phyloP scores from a whole-genome alignment of 2,113 vertebrate genomes.

The Paraplagusia blochii region DNA sequence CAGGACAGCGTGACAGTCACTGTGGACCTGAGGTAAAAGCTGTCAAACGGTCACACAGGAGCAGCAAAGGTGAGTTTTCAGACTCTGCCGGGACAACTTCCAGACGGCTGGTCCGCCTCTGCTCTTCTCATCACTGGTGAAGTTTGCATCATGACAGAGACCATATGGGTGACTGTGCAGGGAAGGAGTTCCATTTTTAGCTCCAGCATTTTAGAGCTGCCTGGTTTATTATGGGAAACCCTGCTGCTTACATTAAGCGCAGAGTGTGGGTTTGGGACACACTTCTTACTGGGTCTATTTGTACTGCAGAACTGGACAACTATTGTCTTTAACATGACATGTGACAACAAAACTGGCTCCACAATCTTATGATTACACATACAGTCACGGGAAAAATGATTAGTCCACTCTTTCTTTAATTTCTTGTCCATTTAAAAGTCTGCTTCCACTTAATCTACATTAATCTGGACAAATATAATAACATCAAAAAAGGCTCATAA shows the following conservation, averaged over 20 bases:
- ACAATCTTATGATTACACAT: too few relatives aligned
- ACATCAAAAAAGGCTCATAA: too few relatives aligned
- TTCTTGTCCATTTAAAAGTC: too few relatives aligned
- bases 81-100: slow-evolving; percentile 11
- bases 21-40: not conserved
- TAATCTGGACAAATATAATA: too few relatives aligned
- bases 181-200: not conserved
- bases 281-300: not conserved
- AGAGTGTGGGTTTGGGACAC: not conserved
- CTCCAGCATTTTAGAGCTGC: not conserved
- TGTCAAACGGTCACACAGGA: slow-evolving; percentile 13
- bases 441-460: too few relatives aligned
- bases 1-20: slow-evolving; percentile 30
- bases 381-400: too few relatives aligned
- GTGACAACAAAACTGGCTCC: too few relatives aligned
- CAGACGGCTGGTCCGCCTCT: slow-evolving; percentile 25
- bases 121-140: not conserved
- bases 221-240: too few relatives aligned
- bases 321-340: too few relatives aligned
- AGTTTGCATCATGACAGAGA: slow-evolving; percentile 18
- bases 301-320: not conserved
- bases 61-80: slow-evolving; percentile 2
- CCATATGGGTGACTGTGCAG: slow-evolving; percentile 4
- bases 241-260: too few relatives aligned
- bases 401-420: too few relatives aligned